These are phyloP conservation scores for Labroides dimidiatus DNA, from an alignment of 2,797 vertebrate genomes.

Conservation along the genomic window DNA sequence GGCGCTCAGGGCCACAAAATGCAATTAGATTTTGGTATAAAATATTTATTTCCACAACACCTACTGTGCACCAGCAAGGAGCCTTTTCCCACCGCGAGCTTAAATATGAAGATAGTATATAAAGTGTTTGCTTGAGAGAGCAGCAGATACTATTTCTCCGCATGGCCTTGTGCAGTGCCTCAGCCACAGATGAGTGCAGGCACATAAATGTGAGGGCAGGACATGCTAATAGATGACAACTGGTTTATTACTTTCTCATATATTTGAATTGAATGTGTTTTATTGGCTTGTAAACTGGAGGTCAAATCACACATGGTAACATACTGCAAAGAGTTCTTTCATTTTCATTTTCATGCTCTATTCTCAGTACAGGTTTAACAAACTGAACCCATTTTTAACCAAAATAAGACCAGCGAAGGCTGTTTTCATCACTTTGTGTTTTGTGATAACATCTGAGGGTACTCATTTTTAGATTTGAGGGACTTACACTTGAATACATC, in stretches of 20 bases:
- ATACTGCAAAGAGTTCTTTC: background rate
- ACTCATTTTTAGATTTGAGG: background rate
- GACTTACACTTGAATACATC: background rate
- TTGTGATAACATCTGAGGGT: background rate
- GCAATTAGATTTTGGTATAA: slow-evolving; percentile 81
- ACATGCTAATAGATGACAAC: slow-evolving; percentile 35
- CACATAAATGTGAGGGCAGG: slow-evolving; percentile 39
- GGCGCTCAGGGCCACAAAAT: slow-evolving; percentile 81
- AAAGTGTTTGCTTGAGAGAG: slow-evolving; percentile 67
- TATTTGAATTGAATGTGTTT: slow-evolving; percentile 38
- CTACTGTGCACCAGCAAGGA: slow-evolving; percentile 72
- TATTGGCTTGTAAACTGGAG: slow-evolving; percentile 27
- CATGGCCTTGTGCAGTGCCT: slow-evolving; percentile 34
- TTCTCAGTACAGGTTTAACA: slow-evolving; percentile 1
- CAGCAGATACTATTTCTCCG: slow-evolving; percentile 62
- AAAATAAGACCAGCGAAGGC: background rate
- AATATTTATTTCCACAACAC: slow-evolving; percentile 84
- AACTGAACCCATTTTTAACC: background rate
- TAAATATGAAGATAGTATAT: slow-evolving; percentile 77
- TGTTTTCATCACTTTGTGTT: background rate
- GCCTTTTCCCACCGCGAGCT: slow-evolving; percentile 62
- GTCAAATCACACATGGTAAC: slow-evolving; percentile 1
- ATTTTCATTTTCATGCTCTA: background rate
- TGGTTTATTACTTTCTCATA: slow-evolving; percentile 40
- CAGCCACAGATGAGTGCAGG: slow-evolving; percentile 41